These are phyloP conservation scores for Lycophotia porphyrea DNA, from an alignment of 2,888 invertebrate species.

Conservation along the genomic window DNA sequence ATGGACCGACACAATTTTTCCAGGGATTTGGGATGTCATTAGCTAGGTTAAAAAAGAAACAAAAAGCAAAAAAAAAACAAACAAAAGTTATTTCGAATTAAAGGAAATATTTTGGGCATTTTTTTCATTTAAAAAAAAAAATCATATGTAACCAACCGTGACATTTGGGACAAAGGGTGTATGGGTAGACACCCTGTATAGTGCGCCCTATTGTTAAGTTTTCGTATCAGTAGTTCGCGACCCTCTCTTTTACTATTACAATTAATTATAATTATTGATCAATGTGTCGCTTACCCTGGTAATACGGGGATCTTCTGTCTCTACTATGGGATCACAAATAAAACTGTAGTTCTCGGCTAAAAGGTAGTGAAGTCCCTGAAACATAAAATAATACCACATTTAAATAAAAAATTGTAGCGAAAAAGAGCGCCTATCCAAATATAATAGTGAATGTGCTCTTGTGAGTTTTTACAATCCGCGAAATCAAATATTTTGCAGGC, in stretches of 20 bases:
- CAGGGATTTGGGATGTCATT: too few species aligned
- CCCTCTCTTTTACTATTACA: not conserved
- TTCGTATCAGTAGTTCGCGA: not conserved
- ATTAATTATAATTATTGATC: not conserved
- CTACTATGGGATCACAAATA: constrained; percentile 58
- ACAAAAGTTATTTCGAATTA: too few species aligned
- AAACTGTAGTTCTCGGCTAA: constrained; percentile 50
- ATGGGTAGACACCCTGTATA: too few species aligned
- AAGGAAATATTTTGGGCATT: too few species aligned
- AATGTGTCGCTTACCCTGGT: constrained; percentile 41
- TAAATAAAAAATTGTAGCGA: not conserved
- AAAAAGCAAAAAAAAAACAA: too few species aligned
- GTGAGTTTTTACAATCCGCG: not conserved
- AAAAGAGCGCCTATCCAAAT: not conserved
- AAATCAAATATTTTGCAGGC: not conserved
- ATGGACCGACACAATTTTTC: too few species aligned
- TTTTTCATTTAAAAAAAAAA: too few species aligned
- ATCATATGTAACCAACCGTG: too few species aligned
- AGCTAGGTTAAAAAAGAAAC: too few species aligned
- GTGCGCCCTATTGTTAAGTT: too few species aligned
- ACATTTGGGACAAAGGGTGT: too few species aligned
- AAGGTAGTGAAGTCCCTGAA: constrained; percentile 56
- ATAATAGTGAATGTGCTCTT: not conserved
- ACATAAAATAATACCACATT: constrained; percentile 12
- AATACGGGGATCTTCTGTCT: constrained; percentile 19